Conservation (phyloP, 2,113 vertebrate species). For the Phainopepla nitens region DNA sequence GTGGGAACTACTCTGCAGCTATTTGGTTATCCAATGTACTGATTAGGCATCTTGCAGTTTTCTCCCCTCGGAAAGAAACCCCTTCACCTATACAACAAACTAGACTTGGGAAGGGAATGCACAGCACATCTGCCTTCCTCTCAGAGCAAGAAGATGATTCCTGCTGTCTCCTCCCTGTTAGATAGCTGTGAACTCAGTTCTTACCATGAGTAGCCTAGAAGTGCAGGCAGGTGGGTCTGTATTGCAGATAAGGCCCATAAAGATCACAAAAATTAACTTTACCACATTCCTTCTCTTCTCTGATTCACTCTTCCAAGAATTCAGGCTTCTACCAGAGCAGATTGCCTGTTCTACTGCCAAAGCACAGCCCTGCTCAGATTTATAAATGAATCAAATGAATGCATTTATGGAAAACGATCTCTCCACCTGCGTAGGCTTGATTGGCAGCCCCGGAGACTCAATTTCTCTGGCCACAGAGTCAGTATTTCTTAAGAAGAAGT, state of each 20-base stretch:
- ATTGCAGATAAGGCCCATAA: not conserved
- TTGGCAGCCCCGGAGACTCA: not conserved
- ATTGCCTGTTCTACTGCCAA: not conserved
- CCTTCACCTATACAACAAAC: not conserved
- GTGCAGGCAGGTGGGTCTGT: not conserved
- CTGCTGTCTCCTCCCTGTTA: not conserved
- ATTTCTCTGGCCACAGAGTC: not conserved
- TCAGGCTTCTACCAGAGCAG: not conserved
- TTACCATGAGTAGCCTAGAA: not conserved
- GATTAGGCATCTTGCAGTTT: not conserved
- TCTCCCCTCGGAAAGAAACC: not conserved
- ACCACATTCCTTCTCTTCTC: not conserved
- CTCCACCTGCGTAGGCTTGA: not conserved
- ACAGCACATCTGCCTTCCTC: not conserved
- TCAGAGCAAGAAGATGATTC: not conserved
- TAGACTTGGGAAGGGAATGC: not conserved
- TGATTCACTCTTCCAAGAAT: constrained; percentile 5
- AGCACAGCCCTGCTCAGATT: not conserved
- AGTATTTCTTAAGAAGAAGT: not conserved
- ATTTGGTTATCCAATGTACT: not conserved
- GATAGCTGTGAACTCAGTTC: not conserved
- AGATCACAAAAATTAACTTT: not conserved
- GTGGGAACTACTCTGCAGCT: not conserved
- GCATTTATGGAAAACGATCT: not conserved
- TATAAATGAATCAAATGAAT: constrained; percentile 3